Evolutionary conservation across 2,113 vertebrate genomes (phyloP).

Genomic region (Indicator maculatus): DNA sequence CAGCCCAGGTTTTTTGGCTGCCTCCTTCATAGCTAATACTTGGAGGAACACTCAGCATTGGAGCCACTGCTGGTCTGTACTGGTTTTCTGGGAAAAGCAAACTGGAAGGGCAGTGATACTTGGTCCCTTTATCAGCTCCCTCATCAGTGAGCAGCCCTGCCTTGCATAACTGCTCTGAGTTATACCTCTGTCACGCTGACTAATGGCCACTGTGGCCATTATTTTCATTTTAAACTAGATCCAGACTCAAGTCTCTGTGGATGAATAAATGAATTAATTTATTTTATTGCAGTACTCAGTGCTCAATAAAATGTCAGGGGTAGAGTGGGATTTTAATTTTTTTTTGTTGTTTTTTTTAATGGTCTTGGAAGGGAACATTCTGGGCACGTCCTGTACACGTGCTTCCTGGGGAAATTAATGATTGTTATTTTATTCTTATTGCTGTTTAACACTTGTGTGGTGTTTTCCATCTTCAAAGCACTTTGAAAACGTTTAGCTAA

Average conservation of each 20-base stretch:
- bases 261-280: constrained; percentile 38
- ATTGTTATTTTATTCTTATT: constrained; percentile 65
- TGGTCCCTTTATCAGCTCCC: neutral
- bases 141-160: neutral
- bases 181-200: constrained; percentile 1
- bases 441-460: constrained; percentile 1
- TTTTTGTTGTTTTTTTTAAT: neutral
- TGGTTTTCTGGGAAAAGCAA: neutral
- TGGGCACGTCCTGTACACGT: neutral
- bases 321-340: neutral
- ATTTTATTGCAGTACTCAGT: constrained; percentile 9
- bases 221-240: constrained; percentile 47
- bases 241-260: neutral
- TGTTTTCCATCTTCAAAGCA: constrained; percentile 59
- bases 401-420: constrained; percentile 52
- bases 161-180: constrained; percentile 4
- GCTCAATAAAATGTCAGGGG: constrained; percentile 27
- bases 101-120: neutral
- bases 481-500: constrained; percentile 60
- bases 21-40: neutral
- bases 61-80: neutral
- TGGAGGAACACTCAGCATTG: neutral
- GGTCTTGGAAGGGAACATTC: neutral
- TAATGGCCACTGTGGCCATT: neutral
- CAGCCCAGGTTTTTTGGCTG: neutral